A percentile compares a stretch with the other conserved stretches of the same genome.
These are phyloP conservation scores for Acrobasis repandana DNA, from an alignment of 2,888 invertebrate genomes.

Conservation along the genomic window DNA sequence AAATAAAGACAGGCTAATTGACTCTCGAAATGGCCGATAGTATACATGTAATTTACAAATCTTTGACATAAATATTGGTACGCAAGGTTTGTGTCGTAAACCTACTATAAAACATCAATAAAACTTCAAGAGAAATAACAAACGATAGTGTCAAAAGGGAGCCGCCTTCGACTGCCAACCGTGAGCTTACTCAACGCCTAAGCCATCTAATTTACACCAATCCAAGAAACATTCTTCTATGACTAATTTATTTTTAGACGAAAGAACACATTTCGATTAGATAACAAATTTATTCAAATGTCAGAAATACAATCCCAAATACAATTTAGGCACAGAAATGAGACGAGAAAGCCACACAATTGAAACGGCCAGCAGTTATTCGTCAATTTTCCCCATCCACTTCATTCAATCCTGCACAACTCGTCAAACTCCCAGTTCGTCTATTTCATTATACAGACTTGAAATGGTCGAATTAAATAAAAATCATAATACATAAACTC, in stretches of 20 bases:
- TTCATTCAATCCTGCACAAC: too few relatives aligned
- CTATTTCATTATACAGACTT: too few relatives aligned
- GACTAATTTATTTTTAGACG: conserved; percentile 49
- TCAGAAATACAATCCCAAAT: conserved; percentile 60
- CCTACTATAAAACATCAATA: conserved; percentile 38
- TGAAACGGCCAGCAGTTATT: conserved; percentile 3
- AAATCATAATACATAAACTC: too few relatives aligned
- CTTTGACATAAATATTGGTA: neutral
- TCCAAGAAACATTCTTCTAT: conserved; percentile 56
- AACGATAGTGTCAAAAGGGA: conserved; percentile 55
- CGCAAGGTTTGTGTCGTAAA: conserved; percentile 12
- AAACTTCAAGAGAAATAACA: conserved; percentile 68
- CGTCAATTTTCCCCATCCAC: neutral
- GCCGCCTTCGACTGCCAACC: conserved; percentile 55
- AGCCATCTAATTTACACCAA: conserved; percentile 59
- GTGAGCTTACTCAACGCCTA: conserved; percentile 52
- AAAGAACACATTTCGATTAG: conserved; percentile 40
- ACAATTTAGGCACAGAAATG: conserved; percentile 40
- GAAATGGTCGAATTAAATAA: too few relatives aligned
- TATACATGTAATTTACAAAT: neutral
- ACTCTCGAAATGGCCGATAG: neutral
- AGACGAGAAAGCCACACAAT: conserved; percentile 27
- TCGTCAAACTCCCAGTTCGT: too few relatives aligned
- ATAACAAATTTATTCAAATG: conserved; percentile 44
- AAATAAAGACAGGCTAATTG: neutral